Evolutionary conservation across 2,888 invertebrate species (phyloP), one percentile per base, ranked within the genome.

Genomic region (Emmelina monodactyla): DNA sequence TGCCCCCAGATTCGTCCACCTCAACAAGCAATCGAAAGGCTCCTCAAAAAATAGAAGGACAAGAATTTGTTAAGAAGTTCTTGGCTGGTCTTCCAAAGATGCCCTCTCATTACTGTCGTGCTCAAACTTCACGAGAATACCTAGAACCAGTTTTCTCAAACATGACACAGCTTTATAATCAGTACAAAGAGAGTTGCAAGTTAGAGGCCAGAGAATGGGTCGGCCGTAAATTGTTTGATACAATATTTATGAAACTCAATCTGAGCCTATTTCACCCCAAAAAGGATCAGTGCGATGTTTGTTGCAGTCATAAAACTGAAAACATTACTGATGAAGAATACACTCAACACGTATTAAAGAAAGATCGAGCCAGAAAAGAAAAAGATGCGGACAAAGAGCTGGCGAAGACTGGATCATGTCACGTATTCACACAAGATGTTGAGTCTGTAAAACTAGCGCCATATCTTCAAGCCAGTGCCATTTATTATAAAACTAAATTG

Each of bases 401-500:
- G 36, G 45, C 45, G 35, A 31, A 40, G 28, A 30, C 37, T 12
- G 45, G 46, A 44, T 35, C 25, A 28, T 42, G 42, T 40, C 44
- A 48, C 32, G 47, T 49, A 1, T 46, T 48, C 34, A 48, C 47
- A 37, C 43, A 45, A 34, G 49, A 52, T 41, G 38, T 52, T 22
- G 31, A 49, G 41, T 39, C 48, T n/a, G 50, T 50, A 22, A 47
- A 49, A 43, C 39, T 48, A 32, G 35, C 34, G 13, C 50, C 49
- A n/a, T 39, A 38, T 39, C 37, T 50, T 32, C 44, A 47, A 39
- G 46, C 49, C 14, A 49, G 47, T 44, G 50, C 49, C 5, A 9
- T 53, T 35, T 50, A 51, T 16, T 53, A 41, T 31, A 50, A 50
- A 42, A 53, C 47, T 11, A 50, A 53, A 39, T 31, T 51, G 16